Conservation (phyloP, 1,140 invertebrate species). For the Trachymyrmex septentrionalis region DNA sequence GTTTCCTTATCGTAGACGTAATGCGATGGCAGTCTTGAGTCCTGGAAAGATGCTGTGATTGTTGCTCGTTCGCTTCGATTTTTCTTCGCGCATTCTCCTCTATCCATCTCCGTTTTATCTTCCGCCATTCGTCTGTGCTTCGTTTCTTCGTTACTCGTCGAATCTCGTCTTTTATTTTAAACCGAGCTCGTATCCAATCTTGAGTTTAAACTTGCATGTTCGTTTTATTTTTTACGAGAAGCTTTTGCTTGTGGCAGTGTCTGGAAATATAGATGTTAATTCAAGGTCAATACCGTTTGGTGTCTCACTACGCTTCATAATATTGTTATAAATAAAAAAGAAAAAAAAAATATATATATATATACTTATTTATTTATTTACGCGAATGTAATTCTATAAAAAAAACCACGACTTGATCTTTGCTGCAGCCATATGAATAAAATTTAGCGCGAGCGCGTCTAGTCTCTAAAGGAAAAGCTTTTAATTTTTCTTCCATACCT, state of each 20-base stretch:
- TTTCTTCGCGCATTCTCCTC: conserved; percentile 50
- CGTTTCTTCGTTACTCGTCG: conserved; percentile 51
- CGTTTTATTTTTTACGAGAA: conserved; percentile 81
- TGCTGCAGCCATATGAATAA: conserved; percentile 67
- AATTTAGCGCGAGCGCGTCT: conserved; percentile 62
- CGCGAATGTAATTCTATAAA: conserved; percentile 32
- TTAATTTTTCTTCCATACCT: conserved; percentile 40
- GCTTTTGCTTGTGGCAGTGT: conserved; percentile 84
- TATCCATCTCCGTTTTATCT: conserved; percentile 59
- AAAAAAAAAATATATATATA: neutral
- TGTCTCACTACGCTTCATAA: neutral
- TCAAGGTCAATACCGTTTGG: neutral
- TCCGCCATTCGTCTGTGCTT: conserved; percentile 62
- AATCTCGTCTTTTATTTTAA: conserved; percentile 56
- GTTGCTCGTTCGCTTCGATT: conserved; percentile 81
- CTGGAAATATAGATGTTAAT: conserved; percentile 76
- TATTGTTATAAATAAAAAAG: neutral
- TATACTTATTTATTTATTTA: conserved; percentile 1
- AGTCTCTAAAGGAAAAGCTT: conserved; percentile 57
- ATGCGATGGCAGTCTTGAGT: conserved; percentile 86
- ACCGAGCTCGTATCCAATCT: conserved; percentile 66
- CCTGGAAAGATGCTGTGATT: conserved; percentile 85
- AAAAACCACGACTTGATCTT: conserved; percentile 26
- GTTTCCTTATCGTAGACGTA: conserved; percentile 83
- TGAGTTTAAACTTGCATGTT: conserved; percentile 68